Conservation (phyloP, 2,888 invertebrate species). For the Callinectes sapidus region DNA sequence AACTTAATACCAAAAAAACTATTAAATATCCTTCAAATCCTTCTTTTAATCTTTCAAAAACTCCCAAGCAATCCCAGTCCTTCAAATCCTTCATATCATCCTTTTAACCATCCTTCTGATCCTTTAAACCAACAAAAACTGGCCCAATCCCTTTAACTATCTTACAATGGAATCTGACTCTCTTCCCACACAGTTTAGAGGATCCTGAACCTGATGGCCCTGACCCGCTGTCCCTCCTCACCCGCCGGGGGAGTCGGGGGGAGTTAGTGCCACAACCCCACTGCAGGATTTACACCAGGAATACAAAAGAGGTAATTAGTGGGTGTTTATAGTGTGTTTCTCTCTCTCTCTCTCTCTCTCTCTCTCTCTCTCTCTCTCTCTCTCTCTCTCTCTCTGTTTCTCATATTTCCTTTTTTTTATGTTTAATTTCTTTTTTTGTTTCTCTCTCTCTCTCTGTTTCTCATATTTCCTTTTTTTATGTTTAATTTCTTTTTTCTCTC, state of each 20-base stretch:
- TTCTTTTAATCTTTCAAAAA: neutral
- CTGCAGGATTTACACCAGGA: constrained; percentile 57
- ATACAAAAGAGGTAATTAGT: constrained; percentile 53
- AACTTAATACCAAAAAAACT: no score
- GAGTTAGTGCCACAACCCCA: constrained; percentile 57
- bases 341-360: no score
- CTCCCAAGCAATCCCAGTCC: neutral
- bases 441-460: no score
- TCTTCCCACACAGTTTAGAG: constrained; percentile 30
- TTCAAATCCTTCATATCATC: neutral
- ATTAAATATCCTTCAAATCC: neutral
- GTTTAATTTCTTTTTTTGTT: neutral
- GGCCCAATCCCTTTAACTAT: neutral
- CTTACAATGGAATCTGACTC: neutral
- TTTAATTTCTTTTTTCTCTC: no score
- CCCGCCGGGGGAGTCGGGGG: constrained; percentile 54
- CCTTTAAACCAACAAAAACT: neutral
- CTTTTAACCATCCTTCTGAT: neutral
- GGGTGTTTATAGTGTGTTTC: no score
- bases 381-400: no score
- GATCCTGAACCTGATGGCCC: constrained; percentile 48
- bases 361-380: neutral
- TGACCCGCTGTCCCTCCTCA: constrained; percentile 29
- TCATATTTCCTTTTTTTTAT: no score
- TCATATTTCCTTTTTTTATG: no score